Conservation (phyloP, 1,140 invertebrate genomes). For the Penaeus japonicus region DNA sequence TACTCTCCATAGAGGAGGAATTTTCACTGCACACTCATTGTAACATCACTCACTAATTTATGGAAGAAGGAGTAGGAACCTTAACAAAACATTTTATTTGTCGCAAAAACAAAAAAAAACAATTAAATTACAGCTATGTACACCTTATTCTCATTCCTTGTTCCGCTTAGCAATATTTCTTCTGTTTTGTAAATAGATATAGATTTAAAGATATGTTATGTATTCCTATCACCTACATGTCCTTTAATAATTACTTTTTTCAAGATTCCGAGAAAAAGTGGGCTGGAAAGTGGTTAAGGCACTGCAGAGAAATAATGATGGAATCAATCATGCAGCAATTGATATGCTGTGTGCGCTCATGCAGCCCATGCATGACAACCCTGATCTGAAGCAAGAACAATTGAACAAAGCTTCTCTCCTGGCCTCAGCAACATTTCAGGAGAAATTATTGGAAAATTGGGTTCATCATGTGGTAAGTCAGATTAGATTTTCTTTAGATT, state of each 20-base stretch:
- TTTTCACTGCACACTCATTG: too few species aligned
- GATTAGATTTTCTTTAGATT: background rate
- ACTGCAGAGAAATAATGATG: slow-evolving; percentile 86
- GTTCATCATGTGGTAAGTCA: slow-evolving; percentile 89
- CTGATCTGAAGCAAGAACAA: slow-evolving; percentile 93
- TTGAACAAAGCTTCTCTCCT: slow-evolving; percentile 70
- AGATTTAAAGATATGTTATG: too few species aligned
- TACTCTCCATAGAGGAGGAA: too few species aligned
- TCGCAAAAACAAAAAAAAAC: too few species aligned
- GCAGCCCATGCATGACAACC: slow-evolving; percentile 99
- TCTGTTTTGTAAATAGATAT: too few species aligned
- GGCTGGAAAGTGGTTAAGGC: slow-evolving; percentile 90
- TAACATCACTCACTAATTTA: too few species aligned
- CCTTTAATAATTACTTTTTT: background rate
- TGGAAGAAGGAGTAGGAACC: too few species aligned
- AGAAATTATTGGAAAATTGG: slow-evolving; percentile 94
- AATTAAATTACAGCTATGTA: too few species aligned
- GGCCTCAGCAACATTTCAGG: slow-evolving; percentile 90
- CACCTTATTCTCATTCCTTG: too few species aligned
- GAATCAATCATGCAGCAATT: slow-evolving; percentile 93
- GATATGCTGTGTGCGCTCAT: slow-evolving; percentile 97
- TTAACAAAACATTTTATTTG: too few species aligned
- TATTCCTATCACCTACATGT: background rate
- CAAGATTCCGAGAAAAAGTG: slow-evolving; percentile 91
- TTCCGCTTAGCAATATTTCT: too few species aligned